phyloP scores from a whole-genome alignment of 2,113 vertebrate species.

The Cryptoleucopteryx plumbea region DNA sequence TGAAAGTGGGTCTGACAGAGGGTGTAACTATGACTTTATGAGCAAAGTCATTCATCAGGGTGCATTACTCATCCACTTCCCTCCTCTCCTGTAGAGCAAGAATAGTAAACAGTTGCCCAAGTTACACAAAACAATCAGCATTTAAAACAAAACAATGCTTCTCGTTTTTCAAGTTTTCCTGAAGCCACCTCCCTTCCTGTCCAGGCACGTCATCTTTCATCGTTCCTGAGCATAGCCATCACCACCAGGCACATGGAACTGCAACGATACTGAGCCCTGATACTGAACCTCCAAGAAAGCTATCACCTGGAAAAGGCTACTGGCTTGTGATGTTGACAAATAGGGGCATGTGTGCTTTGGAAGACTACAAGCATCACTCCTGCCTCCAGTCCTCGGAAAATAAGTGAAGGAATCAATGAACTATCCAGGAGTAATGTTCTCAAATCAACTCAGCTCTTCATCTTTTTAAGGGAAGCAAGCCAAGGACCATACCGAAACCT shows the following conservation, averaged over 20 bases:
- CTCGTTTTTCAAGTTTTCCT: conserved; percentile 23
- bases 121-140: conserved; percentile 5
- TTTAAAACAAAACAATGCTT: conserved; percentile 37
- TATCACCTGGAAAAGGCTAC: neutral
- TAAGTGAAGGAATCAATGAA: conserved; percentile 1
- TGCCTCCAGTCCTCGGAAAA: neutral
- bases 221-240: neutral
- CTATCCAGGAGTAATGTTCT: neutral
- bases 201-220: neutral
- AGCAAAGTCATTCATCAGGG: neutral
- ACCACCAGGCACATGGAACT: neutral
- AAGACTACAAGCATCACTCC: neutral
- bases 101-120: neutral
- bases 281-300: neutral
- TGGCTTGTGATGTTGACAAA: neutral
- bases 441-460: neutral
- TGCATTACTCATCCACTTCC: neutral
- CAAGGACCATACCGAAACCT: neutral
- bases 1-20: neutral
- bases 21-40: neutral
- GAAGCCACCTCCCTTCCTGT: conserved; percentile 1
- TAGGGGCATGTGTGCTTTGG: neutral
- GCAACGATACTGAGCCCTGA: rapidly evolving
- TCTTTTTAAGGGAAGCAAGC: conserved; percentile 17
- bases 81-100: neutral